A percentile compares a stretch with the other conserved stretches of the same genome.
phyloP scores from a whole-genome alignment of 1,140 invertebrate genomes.

The Pogonognathellus flavescens region DNA sequence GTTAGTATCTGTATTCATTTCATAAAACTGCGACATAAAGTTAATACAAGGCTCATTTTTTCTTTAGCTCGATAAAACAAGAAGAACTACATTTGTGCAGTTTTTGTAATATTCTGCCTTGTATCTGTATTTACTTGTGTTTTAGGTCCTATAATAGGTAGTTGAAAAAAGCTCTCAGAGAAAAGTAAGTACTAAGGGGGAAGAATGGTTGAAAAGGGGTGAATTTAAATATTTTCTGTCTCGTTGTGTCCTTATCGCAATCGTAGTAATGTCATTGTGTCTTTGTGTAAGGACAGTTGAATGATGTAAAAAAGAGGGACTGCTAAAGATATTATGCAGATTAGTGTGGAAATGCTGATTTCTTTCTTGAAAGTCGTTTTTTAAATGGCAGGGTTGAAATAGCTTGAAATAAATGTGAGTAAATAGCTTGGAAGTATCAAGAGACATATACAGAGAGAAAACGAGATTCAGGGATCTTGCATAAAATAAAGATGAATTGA shows the following conservation, averaged over 20 bases:
- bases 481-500: constrained; percentile 42
- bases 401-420: neutral
- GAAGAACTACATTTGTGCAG: too few species aligned
- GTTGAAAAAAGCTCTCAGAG: neutral
- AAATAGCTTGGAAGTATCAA: constrained; percentile 24
- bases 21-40: too few species aligned
- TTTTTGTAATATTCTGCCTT: too few species aligned
- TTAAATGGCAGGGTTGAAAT: constrained; percentile 11
- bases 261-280: constrained; percentile 36
- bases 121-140: too few species aligned
- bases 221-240: constrained; percentile 7
- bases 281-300: constrained; percentile 21
- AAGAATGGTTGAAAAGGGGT: constrained; percentile 3
- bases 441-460: constrained; percentile 12
- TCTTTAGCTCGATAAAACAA: too few species aligned
- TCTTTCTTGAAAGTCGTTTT: neutral
- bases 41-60: too few species aligned
- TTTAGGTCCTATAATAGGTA: too few species aligned
- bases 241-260: constrained; percentile 6
- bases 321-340: constrained; percentile 32
- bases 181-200: neutral
- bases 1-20: too few species aligned
- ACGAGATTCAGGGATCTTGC: constrained; percentile 1
- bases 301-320: constrained; percentile 27
- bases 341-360: neutral